Percentiles rank a stretch among this genome's conserved stretches.
Conservation (phyloP, 2,113 vertebrate genomes). For the Tonatia bakeri region DNA sequence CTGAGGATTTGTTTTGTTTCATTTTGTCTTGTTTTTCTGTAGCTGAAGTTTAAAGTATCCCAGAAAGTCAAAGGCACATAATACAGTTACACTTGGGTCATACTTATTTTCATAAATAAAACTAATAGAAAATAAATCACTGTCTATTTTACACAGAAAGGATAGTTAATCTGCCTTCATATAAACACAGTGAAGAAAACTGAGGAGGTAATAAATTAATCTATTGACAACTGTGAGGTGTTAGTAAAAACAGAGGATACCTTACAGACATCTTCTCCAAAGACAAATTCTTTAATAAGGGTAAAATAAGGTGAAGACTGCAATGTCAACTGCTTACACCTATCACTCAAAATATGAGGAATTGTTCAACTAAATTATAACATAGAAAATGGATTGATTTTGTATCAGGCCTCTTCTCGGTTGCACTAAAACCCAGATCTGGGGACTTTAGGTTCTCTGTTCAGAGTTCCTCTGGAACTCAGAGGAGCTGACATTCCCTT, state of each 20-base stretch:
- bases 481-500: background rate
- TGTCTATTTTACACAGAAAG: constrained; percentile 13
- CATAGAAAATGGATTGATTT: constrained; percentile 22
- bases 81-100: background rate
- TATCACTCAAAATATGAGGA: background rate
- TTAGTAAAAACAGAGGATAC: background rate
- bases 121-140: constrained; percentile 38
- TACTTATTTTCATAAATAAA: constrained; percentile 53
- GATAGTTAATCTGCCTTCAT: constrained; percentile 18
- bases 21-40: background rate
- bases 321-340: constrained; percentile 15
- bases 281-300: constrained; percentile 21
- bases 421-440: constrained; percentile 28
- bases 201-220: constrained; percentile 9
- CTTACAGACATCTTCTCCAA: background rate
- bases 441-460: background rate
- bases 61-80: background rate
- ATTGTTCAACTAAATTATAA: background rate
- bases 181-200: constrained; percentile 35
- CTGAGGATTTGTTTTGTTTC: background rate
- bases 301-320: constrained; percentile 40
- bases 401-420: background rate
- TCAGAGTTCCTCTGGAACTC: background rate
- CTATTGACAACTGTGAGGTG: background rate
- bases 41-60: background rate